Percentiles rank a stretch among this genome's conserved stretches.
Conservation (phyloP, 2,113 vertebrate species). For the Callionymus lyra region DNA sequence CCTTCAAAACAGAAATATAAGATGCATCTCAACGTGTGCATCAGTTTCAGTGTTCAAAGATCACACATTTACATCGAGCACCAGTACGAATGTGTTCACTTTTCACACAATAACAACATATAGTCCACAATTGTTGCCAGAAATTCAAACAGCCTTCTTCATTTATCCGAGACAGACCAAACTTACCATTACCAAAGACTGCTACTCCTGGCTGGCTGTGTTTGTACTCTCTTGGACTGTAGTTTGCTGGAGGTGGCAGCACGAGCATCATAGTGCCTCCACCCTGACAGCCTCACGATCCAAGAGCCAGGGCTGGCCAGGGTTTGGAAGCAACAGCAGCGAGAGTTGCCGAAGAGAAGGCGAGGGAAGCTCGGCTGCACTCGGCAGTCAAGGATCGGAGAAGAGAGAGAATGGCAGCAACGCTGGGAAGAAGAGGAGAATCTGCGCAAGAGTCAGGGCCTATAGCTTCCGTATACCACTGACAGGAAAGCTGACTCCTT, state of each 20-base stretch:
- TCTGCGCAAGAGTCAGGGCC: conserved; percentile 32
- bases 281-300: conserved; percentile 46
- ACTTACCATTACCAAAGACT: conserved; percentile 71
- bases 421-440: conserved; percentile 25
- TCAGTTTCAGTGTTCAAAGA: neutral
- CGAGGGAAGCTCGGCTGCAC: conserved; percentile 41
- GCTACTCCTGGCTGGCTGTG: conserved; percentile 41
- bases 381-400: conserved; percentile 26
- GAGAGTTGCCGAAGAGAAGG: conserved; percentile 31
- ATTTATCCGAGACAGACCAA: conserved; percentile 8
- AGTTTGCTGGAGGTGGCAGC: conserved; percentile 36
- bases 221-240: conserved; percentile 37
- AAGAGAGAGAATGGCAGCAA: conserved; percentile 29
- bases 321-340: conserved; percentile 40
- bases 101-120: no score
- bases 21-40: no score
- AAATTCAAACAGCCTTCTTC: no score
- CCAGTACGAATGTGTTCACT: no score
- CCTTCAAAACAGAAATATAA: no score
- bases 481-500: conserved; percentile 50
- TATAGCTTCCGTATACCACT: conserved; percentile 45
- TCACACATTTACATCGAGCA: no score
- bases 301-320: conserved; percentile 41
- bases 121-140: no score
- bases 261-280: conserved; percentile 40